A percentile compares a stretch with the other conserved stretches of the same genome.
phyloP scores from a whole-genome alignment of 1,140 invertebrate genomes.

The Nephotettix cincticeps region DNA sequence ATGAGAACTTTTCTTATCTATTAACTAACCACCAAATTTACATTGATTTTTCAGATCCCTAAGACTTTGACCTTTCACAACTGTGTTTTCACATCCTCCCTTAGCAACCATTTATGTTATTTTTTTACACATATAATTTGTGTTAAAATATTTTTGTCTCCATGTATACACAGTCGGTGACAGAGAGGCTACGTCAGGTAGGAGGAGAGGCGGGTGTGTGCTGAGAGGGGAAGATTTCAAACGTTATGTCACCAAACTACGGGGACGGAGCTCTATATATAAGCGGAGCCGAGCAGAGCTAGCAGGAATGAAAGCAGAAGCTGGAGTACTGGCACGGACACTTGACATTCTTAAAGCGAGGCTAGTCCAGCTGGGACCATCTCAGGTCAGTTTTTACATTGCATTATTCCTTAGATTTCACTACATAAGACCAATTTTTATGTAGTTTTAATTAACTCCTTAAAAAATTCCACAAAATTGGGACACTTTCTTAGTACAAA shows the following conservation, averaged over 20 bases:
- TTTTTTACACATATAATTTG: no score
- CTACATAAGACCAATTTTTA: no score
- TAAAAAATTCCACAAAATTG: no score
- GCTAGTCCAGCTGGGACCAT: background rate
- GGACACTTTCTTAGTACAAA: no score
- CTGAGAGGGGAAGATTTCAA: slow-evolving; percentile 82
- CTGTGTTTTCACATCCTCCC: no score
- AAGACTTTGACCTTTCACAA: background rate
- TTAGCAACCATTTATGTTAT: no score
- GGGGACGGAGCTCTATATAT: slow-evolving; percentile 75
- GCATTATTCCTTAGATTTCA: no score
- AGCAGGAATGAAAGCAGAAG: slow-evolving; percentile 67
- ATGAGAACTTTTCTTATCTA: background rate
- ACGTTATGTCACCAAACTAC: slow-evolving; percentile 73
- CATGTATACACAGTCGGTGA: slow-evolving; percentile 27
- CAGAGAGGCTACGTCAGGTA: slow-evolving; percentile 53
- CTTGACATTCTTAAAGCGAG: slow-evolving; percentile 55
- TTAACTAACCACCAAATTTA: background rate
- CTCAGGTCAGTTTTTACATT: no score
- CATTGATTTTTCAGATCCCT: no score
- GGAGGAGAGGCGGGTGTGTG: slow-evolving; percentile 59
- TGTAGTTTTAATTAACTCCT: no score
- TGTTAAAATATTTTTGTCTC: no score
- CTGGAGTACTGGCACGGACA: slow-evolving; percentile 63
- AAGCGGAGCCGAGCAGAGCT: slow-evolving; percentile 75